Conservation (phyloP, 2,888 invertebrate species). For the Hirtodrosophila alboralis region DNA sequence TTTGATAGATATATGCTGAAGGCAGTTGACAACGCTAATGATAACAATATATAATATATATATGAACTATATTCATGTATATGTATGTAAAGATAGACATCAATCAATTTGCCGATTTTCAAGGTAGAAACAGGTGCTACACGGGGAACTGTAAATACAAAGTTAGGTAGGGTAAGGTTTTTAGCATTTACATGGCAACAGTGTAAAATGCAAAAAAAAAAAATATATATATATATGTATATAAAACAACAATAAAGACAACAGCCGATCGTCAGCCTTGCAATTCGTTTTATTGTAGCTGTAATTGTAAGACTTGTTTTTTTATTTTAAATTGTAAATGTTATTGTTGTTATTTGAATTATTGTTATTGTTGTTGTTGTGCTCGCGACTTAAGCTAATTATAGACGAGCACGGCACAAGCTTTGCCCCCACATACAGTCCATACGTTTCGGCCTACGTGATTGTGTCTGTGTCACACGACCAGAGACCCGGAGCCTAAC, state of each 20-base stretch:
- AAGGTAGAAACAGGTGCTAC: too few relatives aligned
- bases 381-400: slow-evolving; percentile 61
- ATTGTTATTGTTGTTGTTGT: slow-evolving; percentile 22
- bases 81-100: slow-evolving; percentile 30
- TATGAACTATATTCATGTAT: too few relatives aligned
- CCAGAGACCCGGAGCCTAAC: slow-evolving; percentile 31
- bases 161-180: slow-evolving; percentile 66
- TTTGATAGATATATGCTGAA: not conserved
- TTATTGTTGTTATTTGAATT: slow-evolving; percentile 29
- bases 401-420: slow-evolving; percentile 56
- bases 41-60: too few relatives aligned
- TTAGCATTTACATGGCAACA: slow-evolving; percentile 66
- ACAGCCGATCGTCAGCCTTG: slow-evolving; percentile 38
- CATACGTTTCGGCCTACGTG: slow-evolving; percentile 61
- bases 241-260: slow-evolving; percentile 2
- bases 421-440: slow-evolving; percentile 43
- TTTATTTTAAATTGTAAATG: slow-evolving; percentile 2
- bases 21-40: not conserved
- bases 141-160: slow-evolving; percentile 18
- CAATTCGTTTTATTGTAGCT: slow-evolving; percentile 17
- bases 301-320: slow-evolving; percentile 24
- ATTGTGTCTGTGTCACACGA: slow-evolving; percentile 77
- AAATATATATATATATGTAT: too few relatives aligned
- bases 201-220: too few relatives aligned
- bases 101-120: slow-evolving; percentile 63